Evolutionary conservation across 2,888 invertebrate genomes (phyloP), one percentile per base, ranked within the genome.

Genomic region (Dasysyrphus albostriatus): DNA sequence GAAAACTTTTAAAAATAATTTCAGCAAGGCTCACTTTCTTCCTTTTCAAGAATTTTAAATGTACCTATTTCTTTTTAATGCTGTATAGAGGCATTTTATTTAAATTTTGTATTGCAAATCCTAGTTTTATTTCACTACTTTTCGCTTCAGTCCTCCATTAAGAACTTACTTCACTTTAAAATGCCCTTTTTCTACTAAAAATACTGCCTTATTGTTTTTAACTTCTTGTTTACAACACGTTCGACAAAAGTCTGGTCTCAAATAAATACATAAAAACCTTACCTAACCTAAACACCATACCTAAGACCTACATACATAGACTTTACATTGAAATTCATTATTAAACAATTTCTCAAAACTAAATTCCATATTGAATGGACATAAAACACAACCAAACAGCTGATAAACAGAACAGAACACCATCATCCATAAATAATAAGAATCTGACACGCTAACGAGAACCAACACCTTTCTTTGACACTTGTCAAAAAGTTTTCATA

Each of bases 401-500:
- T 58, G 65, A 49, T 37, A 39, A 58, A 74, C 29, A 49, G 0
- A 65, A 56, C 47, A 63, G 10, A 54, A 78, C 67, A 61, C 16
- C 76, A 63, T 61, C 61, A 54, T 37, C 47, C 76, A 76, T 77
- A 72, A 77, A 77, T 82, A 77, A 77, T 51, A 77, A 34, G 65
- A 58, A 59, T 37, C 14, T 37, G 56, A 37, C 47, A 47, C 39
- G 42, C 32, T 44, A 61, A 51, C 51, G 42, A 61, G 34, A 16
- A 61, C 75, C 54, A 61, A 77, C 77, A 72, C 56, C 72, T 76
- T 82, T 77, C 58, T 47, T 47, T 82, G 77, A 32, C 77, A 77
- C 77, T 82, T 82, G 82, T 82, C 82, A 72, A 77, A 81, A 82
- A 82, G 39, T 77, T 82, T 34, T 49, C 24, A 6, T 37, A 24